Evolutionary conservation across 1,140 invertebrate genomes (phyloP).

Genomic region (Amyelois transitella): DNA sequence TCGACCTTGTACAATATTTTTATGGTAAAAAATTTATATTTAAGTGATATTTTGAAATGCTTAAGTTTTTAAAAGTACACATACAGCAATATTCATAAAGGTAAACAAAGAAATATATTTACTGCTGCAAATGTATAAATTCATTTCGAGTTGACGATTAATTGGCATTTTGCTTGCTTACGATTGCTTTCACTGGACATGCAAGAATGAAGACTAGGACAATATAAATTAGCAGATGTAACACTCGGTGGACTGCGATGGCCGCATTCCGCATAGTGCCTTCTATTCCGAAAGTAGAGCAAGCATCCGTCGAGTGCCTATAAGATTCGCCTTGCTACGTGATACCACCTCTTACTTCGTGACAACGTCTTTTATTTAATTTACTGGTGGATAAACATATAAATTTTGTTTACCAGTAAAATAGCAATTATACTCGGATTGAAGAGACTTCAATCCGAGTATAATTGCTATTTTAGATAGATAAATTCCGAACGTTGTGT

Average conservation of each 20-base stretch:
- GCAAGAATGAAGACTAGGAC: conserved; percentile 7
- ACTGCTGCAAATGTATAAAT: too few species aligned
- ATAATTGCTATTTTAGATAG: too few species aligned
- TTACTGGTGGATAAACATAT: background rate
- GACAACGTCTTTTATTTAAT: background rate
- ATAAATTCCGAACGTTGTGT: too few species aligned
- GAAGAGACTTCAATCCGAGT: too few species aligned
- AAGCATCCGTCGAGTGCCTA: conserved; percentile 40
- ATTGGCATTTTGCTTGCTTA: too few species aligned
- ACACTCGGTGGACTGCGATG: conserved; percentile 24
- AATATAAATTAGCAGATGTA: conserved; percentile 16
- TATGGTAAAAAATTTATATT: too few species aligned
- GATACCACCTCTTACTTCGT: conserved; percentile 9
- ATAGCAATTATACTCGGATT: too few species aligned
- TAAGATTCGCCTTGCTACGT: conserved; percentile 24
- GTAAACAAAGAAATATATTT: too few species aligned
- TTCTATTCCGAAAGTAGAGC: conserved; percentile 42
- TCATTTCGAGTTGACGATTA: too few species aligned
- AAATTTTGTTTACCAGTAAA: background rate
- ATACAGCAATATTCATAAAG: too few species aligned
- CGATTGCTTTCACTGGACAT: background rate
- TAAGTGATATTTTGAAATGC: background rate
- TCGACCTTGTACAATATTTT: too few species aligned
- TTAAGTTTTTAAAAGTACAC: too few species aligned
- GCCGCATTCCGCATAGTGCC: conserved; percentile 48